Conservation (phyloP, 92 coral and sea anemone species). For the Heliopora coerulea region DNA sequence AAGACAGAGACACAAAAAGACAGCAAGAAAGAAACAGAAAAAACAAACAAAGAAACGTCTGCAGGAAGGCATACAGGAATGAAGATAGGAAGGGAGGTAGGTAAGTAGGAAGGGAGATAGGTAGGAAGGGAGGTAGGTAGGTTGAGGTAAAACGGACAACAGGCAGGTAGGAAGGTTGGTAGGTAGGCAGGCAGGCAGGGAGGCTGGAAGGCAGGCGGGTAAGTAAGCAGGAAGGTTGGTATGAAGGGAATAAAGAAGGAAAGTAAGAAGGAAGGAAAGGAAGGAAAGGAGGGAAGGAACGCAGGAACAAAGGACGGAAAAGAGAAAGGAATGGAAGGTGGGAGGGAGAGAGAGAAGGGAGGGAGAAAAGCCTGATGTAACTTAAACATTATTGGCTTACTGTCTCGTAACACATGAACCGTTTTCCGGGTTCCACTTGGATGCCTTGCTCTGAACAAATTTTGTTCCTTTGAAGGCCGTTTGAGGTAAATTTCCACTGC, state of each 20-base stretch:
- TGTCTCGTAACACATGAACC: conserved; percentile 28
- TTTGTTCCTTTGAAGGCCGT: conserved; percentile 15
- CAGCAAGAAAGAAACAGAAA: background rate
- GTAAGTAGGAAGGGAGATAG: conserved; percentile 13
- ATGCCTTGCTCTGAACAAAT: conserved; percentile 14
- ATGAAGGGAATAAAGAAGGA: too few relatives aligned
- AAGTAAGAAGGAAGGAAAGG: too few relatives aligned
- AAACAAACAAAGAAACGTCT: background rate
- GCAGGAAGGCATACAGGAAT: background rate
- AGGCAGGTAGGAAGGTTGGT: background rate
- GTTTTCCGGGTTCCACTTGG: conserved; percentile 25
- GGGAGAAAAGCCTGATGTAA: background rate
- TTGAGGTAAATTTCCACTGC: conserved; percentile 37
- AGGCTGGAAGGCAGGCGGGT: conserved; percentile 6
- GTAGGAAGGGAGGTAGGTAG: conserved; percentile 21
- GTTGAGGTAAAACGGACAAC: background rate
- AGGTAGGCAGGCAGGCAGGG: conserved; percentile 6
- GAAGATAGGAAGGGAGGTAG: background rate
- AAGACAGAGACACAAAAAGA: background rate
- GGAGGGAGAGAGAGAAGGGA: too few relatives aligned
- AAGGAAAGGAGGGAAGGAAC: conserved; percentile 4
- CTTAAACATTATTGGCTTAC: conserved; percentile 1
- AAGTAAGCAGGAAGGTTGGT: background rate
- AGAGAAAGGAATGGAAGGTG: too few relatives aligned
- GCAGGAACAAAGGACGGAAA: background rate